Base-by-base conservation (phyloP, 2,797 vertebrate genomes). In the Sciurus vulgaris region DNA sequence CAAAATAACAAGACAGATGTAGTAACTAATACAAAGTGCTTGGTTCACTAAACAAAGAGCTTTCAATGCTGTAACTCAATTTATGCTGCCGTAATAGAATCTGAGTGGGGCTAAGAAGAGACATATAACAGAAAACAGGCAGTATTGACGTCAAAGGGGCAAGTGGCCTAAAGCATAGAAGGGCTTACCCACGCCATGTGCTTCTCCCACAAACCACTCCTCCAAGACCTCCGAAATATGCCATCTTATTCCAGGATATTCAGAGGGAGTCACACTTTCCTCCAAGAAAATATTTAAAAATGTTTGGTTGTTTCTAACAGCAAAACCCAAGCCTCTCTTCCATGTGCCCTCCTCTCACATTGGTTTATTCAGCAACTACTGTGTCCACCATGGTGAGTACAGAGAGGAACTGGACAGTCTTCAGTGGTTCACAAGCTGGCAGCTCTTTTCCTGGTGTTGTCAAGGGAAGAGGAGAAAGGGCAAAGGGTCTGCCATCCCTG, bases 21-120 rank as follows among this genome's bases (percentile, higher is more conserved):
- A 63, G 91, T 94, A 82, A 94, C 59, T 94, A 94, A 89, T 84
- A 74, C 92, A 61, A 91, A 49, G 10, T 35, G 94, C 95, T 69
- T 28, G 56, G 65, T 82, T 97, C 95, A 89, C 97, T 97, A 97
- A 97, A 97, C 97, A 96, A 91, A 97, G 78, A 63, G 79, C 35
- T 95, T 98, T 96, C 95, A 87, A 97, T 84, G 92, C n/a, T 82
- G 17, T 61, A 85, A 56, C 86, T 98, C 38, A 1, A 81, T 96
- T 97, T 94, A 35, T 0, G 2, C 44, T 76, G 76, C 69, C 12
- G 3, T 35, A 74, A 95, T 84, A 89, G 33, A 89, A 85, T 70
- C 51, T 54, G 86, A 77, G 78, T 17, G 30, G 1, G 1, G 61
- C 77, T 73, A 83, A 91, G 88, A 86, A 56, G 54, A 94, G n/a